Conservation (phyloP, 2,888 invertebrate genomes). For the Empis stercorea region DNA sequence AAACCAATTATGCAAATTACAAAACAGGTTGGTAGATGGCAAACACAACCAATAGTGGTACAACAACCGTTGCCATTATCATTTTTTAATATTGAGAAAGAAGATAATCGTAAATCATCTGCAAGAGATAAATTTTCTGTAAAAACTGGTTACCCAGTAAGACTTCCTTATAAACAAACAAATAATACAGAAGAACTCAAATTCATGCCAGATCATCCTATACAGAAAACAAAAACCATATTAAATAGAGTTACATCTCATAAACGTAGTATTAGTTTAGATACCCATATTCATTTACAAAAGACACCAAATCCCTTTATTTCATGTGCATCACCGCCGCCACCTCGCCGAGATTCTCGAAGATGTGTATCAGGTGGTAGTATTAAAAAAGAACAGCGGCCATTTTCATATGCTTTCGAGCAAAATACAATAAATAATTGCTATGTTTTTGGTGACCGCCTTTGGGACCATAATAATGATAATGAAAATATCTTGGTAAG, state of each 20-base stretch:
- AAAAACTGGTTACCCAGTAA: no score
- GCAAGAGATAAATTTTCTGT: slow-evolving; percentile 4
- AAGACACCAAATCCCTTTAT: slow-evolving; percentile 6
- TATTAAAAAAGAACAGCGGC: slow-evolving; percentile 32
- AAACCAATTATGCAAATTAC: slow-evolving; percentile 22
- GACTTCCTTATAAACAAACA: no score
- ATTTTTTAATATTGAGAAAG: slow-evolving; percentile 19
- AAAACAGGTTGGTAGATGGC: slow-evolving; percentile 39
- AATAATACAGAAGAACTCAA: no score
- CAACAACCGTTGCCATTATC: slow-evolving; percentile 29
- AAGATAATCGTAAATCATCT: no score
- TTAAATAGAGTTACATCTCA: slow-evolving; percentile 26
- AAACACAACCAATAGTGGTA: slow-evolving; percentile 26
- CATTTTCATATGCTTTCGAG: slow-evolving; percentile 43
- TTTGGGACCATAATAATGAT: slow-evolving; percentile 28
- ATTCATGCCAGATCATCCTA: no score
- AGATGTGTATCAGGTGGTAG: slow-evolving; percentile 41
- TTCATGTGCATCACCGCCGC: slow-evolving; percentile 53
- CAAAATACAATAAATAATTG: slow-evolving; percentile 23
- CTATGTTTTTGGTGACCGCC: slow-evolving; percentile 36
- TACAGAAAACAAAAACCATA: slow-evolving; percentile 16
- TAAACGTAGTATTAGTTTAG: slow-evolving; percentile 34
- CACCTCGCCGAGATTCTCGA: slow-evolving; percentile 65
- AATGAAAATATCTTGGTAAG: slow-evolving; percentile 21
- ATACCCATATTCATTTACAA: slow-evolving; percentile 29